Percentiles rank a stretch among this genome's conserved stretches.
Conservation (phyloP, 2,888 invertebrate species). For the Habroteleia sp. region DNA sequence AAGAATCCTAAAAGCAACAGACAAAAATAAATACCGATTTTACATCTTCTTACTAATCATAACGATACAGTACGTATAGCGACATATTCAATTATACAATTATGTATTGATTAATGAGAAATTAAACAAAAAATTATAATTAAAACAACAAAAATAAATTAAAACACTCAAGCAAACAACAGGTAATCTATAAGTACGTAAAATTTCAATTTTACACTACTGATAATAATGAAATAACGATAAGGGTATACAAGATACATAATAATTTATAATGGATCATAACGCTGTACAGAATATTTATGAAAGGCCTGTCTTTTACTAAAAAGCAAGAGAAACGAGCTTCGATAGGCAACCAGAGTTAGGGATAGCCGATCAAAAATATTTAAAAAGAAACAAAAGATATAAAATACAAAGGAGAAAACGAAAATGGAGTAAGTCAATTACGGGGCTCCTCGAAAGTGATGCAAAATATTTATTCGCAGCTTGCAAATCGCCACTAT, state of each 20-base stretch:
- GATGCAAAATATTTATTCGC: conserved; percentile 63
- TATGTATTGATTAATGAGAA: conserved; percentile 75
- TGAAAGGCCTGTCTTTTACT: conserved; percentile 77
- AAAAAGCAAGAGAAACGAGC: conserved; percentile 73
- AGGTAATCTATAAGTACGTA: conserved; percentile 79
- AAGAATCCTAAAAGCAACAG: conserved; percentile 68
- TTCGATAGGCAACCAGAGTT: conserved; percentile 61
- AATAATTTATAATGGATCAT: conserved; percentile 80
- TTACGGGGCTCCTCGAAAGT: conserved; percentile 61
- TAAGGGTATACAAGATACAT: conserved; percentile 79
- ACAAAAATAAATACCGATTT: conserved; percentile 78
- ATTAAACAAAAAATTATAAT: conserved; percentile 42
- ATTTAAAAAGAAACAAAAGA: conserved; percentile 36
- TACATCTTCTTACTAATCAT: conserved; percentile 81
- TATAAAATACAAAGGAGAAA: conserved; percentile 45
- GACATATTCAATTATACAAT: conserved; percentile 78
- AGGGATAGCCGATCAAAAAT: conserved; percentile 54
- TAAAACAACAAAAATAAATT: conserved; percentile 66
- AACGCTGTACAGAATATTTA: conserved; percentile 81
- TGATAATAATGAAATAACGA: conserved; percentile 80
- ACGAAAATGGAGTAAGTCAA: conserved; percentile 61
- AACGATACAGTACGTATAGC: conserved; percentile 79
- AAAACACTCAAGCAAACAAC: conserved; percentile 71
- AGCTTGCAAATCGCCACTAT: conserved; percentile 63
- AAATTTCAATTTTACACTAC: conserved; percentile 81